Evolutionary conservation across 1,140 invertebrate genomes (phyloP), one percentile per base, ranked within the genome.

Genomic region (Micrasema minimum): DNA sequence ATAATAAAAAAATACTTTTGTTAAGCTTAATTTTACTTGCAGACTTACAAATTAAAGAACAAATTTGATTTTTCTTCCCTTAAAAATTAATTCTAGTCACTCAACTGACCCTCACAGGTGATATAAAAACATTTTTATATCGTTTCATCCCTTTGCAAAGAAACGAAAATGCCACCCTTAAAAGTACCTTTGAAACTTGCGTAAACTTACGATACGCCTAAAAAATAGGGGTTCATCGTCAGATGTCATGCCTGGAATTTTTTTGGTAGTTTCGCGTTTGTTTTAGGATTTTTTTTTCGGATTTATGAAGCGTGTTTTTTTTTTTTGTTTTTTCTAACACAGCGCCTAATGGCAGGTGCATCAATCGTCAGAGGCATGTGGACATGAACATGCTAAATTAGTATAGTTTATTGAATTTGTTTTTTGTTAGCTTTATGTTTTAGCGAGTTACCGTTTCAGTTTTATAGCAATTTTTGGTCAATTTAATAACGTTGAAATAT

Each of bases 261-360:
- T 55, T 57, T 43, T 10, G 16, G 16, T 55, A 55, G 65, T 67
- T 55, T 45, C 48, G 65, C 65, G 37, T 67, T 67, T 67, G 65
- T 67, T 67, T 67, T 67, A 67, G 35, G 22, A 26, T 67, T 55
- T 53, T 65, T 65, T 46, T 2, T 31, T 31, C n/a, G n/a, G n/a
- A 7, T 7, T 31, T 31, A 4, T 31, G 26, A 31, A 31, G 26
- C n/a, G 18, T 41, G 38, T 43, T 41, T 66, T 53, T 51, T 53
- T 38, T 64, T 45, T 64, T 46, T 46, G 23, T 64, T 64, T 46
- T 46, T 46, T 45, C 18, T 18, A 46, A 64, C 46, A 67, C 50
- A 55, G 55, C 53, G 41, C 9, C 31, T 18, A 5, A 31, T 20
- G 22, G 61, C 65, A 67, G 65, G 65, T 67, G 65, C 20, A 37